Base-by-base conservation (phyloP, 2,113 vertebrate genomes). In the Sinocyclocheilus maitianheensis region DNA sequence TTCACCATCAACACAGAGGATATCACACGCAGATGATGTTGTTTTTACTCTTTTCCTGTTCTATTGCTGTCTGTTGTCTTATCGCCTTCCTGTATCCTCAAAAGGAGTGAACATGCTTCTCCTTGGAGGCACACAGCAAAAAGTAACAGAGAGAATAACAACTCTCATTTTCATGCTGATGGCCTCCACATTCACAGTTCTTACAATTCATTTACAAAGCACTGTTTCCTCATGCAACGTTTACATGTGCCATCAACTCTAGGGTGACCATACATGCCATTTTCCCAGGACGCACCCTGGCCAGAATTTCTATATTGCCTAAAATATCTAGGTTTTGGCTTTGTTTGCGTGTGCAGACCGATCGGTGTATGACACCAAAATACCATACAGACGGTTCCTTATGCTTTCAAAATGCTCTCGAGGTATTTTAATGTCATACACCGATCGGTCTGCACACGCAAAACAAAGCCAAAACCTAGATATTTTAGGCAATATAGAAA, bases 31-130 rank as follows among this genome's bases (percentile, higher is more conserved):
- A 83, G 48, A 72, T 71, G 48, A 55, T 40, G 81, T 72, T 74
- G 69, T 83, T 74, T 72, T 40, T 10, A 58, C 67, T 83, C 51
- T 74, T 83, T 83, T 84, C 69, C 82, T 74, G 51, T 74, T 58
- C 51, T 58, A 53, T 13, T 71, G 62, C 22, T 30, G 20, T 37
- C 63, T 55, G 43, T 72, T 83, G 69, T 46, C 48, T 69, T 78
- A 62, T 80, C 30, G 3, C 16, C 53, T 80, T 63, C 58, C 58
- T 63, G 58, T 40, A n/a, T 24, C 2, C 30, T 8, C 37, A 11
- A 80, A n/a, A n/a, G 34, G 5, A 63, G 77, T 11, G 55, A 60
- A 37, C 53, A 63, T 40, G 55, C 18, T 79, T 8, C 20, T 60
- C n/a, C 24, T 34, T 55, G 24, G 51, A 77, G 24, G 46, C 24